Percentiles rank a stretch among this genome's conserved stretches.
phyloP scores from a whole-genome alignment of 2,888 invertebrate species.

The Eupithecia exiguata region DNA sequence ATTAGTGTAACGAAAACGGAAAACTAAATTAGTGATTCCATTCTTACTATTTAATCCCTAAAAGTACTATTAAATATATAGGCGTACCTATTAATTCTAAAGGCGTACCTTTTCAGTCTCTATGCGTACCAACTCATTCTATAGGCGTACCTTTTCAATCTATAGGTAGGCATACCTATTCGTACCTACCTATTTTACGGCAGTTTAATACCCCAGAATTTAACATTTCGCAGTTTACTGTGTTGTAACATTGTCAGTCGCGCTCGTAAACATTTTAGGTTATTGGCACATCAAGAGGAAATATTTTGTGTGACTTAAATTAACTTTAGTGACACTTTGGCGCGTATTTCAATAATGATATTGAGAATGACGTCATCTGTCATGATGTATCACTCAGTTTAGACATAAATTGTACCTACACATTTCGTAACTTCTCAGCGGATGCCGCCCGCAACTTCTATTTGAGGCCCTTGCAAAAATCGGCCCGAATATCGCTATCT shows the following conservation, averaged over 20 bases:
- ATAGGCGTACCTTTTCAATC: constrained; percentile 8
- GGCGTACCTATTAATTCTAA: constrained; percentile 5
- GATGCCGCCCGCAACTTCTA: too few relatives aligned
- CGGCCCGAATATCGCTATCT: too few relatives aligned
- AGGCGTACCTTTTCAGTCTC: not conserved
- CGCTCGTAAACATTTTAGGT: constrained; percentile 52
- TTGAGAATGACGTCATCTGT: too few relatives aligned
- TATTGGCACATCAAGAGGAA: constrained; percentile 38
- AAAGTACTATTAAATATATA: not conserved
- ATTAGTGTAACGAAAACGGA: too few relatives aligned
- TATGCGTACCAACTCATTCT: constrained; percentile 1
- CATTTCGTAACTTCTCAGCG: too few relatives aligned
- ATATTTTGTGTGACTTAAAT: too few relatives aligned
- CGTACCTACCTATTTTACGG: constrained; percentile 33
- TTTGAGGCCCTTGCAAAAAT: too few relatives aligned
- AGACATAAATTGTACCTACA: too few relatives aligned
- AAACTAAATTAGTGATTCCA: too few relatives aligned
- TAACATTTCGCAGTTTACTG: constrained; percentile 58
- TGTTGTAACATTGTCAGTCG: constrained; percentile 63
- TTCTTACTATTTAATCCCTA: not conserved
- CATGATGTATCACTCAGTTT: too few relatives aligned
- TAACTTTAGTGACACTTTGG: too few relatives aligned
- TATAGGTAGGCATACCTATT: not conserved
- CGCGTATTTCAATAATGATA: too few relatives aligned
- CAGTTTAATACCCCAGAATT: constrained; percentile 59